phyloP scores from a whole-genome alignment of 2,797 vertebrate genomes.

The Vipera latastei region DNA sequence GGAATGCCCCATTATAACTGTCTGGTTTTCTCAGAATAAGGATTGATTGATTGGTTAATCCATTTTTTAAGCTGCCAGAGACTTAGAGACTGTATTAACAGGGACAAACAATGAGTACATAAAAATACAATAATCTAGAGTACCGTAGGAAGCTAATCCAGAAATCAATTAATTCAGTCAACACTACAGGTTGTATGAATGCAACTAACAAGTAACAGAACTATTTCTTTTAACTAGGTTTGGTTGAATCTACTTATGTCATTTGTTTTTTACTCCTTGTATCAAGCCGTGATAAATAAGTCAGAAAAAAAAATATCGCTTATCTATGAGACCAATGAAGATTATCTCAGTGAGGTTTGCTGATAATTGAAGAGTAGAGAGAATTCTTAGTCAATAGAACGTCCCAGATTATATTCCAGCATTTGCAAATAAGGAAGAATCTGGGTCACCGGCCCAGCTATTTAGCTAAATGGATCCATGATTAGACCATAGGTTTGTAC shows the following conservation, averaged over 20 bases:
- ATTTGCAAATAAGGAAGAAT: neutral
- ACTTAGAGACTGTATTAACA: neutral
- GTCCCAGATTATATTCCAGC: neutral
- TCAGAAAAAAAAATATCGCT: neutral
- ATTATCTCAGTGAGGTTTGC: neutral
- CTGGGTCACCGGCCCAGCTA: neutral
- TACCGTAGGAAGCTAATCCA: neutral
- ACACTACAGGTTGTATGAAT: neutral
- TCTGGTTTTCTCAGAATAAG: neutral
- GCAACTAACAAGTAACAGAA: no score
- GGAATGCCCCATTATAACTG: neutral
- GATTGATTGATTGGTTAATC: neutral
- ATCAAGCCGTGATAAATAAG: neutral
- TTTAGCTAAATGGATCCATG: neutral
- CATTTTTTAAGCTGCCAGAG: neutral
- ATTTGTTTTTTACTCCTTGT: neutral
- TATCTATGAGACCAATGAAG: neutral
- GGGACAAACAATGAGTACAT: neutral
- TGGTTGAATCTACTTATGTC: neutral
- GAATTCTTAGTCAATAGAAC: neutral
- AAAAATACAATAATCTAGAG: neutral
- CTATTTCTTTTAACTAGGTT: neutral
- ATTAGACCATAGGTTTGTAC: neutral
- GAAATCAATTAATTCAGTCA: neutral
- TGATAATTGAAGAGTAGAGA: neutral